Conservation (phyloP, 2,888 invertebrate genomes). For the Tinea pellionella region DNA sequence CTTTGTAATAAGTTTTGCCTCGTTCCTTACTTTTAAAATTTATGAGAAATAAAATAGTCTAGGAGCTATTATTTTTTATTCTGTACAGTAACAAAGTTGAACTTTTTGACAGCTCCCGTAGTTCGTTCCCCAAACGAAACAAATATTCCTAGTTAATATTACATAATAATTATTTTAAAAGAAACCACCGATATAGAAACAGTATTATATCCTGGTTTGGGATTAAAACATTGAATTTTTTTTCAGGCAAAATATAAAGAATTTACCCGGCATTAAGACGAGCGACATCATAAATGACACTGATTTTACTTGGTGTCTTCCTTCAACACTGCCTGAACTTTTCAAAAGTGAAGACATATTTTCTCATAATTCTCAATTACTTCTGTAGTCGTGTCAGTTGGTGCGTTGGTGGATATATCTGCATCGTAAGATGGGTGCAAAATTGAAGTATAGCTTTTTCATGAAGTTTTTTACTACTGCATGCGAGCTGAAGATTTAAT, state of each 20-base stretch:
- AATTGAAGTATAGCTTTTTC: too few relatives aligned
- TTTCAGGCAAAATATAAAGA: conserved; percentile 27
- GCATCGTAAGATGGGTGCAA: too few relatives aligned
- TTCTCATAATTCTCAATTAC: neutral
- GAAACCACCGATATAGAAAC: too few relatives aligned
- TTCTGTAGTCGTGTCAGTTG: neutral
- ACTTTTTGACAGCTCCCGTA: conserved; percentile 14
- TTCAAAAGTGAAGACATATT: neutral
- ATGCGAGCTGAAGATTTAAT: too few relatives aligned
- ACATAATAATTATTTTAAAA: too few relatives aligned
- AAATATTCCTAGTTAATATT: too few relatives aligned
- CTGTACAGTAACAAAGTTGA: conserved; percentile 13
- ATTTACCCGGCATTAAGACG: conserved; percentile 22
- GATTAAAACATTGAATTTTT: too few relatives aligned
- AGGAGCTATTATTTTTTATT: conserved; percentile 17
- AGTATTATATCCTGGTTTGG: too few relatives aligned
- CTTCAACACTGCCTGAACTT: conserved; percentile 23
- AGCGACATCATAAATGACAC: conserved; percentile 25
- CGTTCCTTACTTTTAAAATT: conserved; percentile 13
- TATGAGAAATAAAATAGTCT: conserved; percentile 17
- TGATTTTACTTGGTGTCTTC: conserved; percentile 27
- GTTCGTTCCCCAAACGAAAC: too few relatives aligned
- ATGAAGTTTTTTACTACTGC: too few relatives aligned
- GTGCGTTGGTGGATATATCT: too few relatives aligned
- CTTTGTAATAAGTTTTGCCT: neutral